These are phyloP conservation scores for Nymphalis urticae DNA, from an alignment of 2,888 invertebrate species.

Conservation along the genomic window DNA sequence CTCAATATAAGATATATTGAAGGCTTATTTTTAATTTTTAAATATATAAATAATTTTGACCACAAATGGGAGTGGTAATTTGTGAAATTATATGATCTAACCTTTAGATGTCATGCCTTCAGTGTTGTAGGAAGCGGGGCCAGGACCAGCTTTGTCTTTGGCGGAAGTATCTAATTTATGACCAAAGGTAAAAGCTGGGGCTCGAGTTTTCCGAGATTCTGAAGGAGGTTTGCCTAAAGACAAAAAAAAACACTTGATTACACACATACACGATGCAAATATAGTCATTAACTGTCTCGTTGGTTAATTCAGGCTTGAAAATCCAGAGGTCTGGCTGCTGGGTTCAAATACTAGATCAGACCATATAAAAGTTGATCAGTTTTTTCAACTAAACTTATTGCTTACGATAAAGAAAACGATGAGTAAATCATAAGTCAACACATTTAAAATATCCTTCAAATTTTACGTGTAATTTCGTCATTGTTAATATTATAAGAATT, in stretches of 20 bases:
- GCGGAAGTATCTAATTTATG: slow-evolving; percentile 81
- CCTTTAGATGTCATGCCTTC: slow-evolving; percentile 92
- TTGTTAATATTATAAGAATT: not conserved
- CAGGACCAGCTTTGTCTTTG: slow-evolving; percentile 86
- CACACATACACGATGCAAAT: not conserved
- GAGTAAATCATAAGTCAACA: too few species aligned
- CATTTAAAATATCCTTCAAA: not conserved
- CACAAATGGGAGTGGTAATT: slow-evolving; percentile 2
- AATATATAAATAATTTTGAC: too few species aligned
- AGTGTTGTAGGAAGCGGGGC: slow-evolving; percentile 95
- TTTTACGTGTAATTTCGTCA: not conserved
- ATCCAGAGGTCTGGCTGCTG: too few species aligned
- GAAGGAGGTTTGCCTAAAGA: slow-evolving; percentile 86
- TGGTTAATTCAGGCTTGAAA: too few species aligned
- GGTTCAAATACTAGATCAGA: not conserved
- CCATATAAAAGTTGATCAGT: not conserved
- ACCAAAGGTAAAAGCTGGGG: slow-evolving; percentile 92
- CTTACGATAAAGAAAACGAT: too few species aligned
- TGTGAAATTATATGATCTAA: slow-evolving; percentile 49
- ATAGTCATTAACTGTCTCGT: too few species aligned
- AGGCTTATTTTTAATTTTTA: too few species aligned
- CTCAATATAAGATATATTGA: too few species aligned
- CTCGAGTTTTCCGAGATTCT: slow-evolving; percentile 88
- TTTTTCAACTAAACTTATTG: too few species aligned
- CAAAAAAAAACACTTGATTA: slow-evolving; percentile 25